phyloP scores from a whole-genome alignment of 2,888 invertebrate genomes.

The Drosophila tripunctata region DNA sequence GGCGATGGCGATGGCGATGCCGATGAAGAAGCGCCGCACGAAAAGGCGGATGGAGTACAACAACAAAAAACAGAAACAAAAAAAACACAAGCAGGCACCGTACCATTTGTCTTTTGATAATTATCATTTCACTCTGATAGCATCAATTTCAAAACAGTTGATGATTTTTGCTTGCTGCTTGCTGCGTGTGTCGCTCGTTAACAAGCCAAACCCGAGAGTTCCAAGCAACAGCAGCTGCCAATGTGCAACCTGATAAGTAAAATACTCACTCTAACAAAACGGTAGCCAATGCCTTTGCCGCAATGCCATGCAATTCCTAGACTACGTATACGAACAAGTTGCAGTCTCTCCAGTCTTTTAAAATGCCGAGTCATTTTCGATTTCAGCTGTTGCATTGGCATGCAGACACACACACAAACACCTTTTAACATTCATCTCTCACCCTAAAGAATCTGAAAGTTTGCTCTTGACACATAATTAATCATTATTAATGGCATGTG shows the following conservation, averaged over 20 bases:
- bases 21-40: slow-evolving; percentile 33
- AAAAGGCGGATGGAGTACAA: slow-evolving; percentile 4
- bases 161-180: slow-evolving; percentile 64
- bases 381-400: slow-evolving; percentile 41
- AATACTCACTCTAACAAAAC: slow-evolving; percentile 63
- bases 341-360: neutral
- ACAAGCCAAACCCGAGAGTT: slow-evolving; percentile 52
- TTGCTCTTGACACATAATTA: neutral
- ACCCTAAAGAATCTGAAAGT: neutral
- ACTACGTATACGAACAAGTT: slow-evolving; percentile 31
- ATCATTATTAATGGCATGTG: neutral
- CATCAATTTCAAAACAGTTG: slow-evolving; percentile 75
- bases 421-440: too few species aligned
- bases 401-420: neutral
- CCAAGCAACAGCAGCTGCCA: slow-evolving; percentile 27
- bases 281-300: slow-evolving; percentile 53
- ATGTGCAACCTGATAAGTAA: slow-evolving; percentile 64
- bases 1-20: slow-evolving; percentile 22
- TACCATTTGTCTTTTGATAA: slow-evolving; percentile 76
- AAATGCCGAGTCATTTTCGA: slow-evolving; percentile 48
- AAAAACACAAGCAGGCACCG: slow-evolving; percentile 31
- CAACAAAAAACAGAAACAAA: neutral
- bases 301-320: slow-evolving; percentile 11
- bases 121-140: slow-evolving; percentile 75
- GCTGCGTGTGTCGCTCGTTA: slow-evolving; percentile 76